phyloP scores from a whole-genome alignment of 2,113 vertebrate genomes.

The Myotis brandtii region DNA sequence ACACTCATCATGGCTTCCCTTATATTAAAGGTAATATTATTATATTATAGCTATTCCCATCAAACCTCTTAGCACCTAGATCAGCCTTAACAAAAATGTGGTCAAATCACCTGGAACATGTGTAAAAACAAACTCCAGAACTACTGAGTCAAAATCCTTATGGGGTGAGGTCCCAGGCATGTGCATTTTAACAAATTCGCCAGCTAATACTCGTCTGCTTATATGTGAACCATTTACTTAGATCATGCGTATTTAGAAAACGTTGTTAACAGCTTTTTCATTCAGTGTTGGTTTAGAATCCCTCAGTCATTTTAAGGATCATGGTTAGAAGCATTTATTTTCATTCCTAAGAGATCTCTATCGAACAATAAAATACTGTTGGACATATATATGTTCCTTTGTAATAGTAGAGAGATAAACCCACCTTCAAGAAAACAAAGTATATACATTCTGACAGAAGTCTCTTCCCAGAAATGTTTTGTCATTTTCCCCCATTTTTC shows the following conservation, averaged over 20 bases:
- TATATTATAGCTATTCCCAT: neutral
- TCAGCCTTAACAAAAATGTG: neutral
- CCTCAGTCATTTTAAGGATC: neutral
- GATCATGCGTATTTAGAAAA: neutral
- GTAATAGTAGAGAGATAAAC: neutral
- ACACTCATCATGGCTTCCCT: neutral
- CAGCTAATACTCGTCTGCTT: neutral
- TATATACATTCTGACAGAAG: neutral
- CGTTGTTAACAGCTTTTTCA: neutral
- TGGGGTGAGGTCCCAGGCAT: neutral
- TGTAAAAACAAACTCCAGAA: neutral
- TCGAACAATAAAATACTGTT: slow-evolving; percentile 3
- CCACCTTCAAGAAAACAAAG: neutral
- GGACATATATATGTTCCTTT: neutral
- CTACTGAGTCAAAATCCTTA: neutral
- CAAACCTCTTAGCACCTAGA: neutral
- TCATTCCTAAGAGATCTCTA: neutral
- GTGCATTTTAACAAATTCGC: neutral
- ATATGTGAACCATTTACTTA: neutral
- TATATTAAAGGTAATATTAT: neutral
- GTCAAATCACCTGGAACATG: neutral
- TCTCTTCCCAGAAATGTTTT: neutral
- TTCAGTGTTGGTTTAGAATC: neutral
- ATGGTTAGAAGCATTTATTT: neutral
- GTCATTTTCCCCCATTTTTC: neutral